Conservation (phyloP, 2,888 invertebrate genomes). For the Dilophus febrilis region DNA sequence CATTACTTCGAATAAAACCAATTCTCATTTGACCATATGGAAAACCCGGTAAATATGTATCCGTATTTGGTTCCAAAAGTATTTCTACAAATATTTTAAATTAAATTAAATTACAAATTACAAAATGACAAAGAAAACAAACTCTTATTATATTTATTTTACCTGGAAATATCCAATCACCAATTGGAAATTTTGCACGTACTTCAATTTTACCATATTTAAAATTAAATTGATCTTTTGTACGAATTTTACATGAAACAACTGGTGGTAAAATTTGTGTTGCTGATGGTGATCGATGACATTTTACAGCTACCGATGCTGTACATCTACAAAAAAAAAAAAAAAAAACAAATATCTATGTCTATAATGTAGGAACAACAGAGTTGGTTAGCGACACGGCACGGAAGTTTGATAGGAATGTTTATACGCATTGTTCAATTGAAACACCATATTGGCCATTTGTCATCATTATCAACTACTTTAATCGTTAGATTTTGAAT, state of each 20-base stretch:
- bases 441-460: background rate
- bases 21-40: conserved; percentile 54
- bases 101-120: background rate
- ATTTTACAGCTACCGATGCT: conserved; percentile 28
- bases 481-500: conserved; percentile 16
- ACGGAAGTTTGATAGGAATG: too few species aligned
- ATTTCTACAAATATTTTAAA: conserved; percentile 33
- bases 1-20: conserved; percentile 50
- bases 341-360: background rate
- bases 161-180: conserved; percentile 68
- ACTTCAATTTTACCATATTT: conserved; percentile 51
- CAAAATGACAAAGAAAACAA: background rate
- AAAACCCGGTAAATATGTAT: conserved; percentile 36
- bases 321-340: conserved; percentile 32
- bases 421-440: too few species aligned
- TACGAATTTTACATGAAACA: conserved; percentile 42
- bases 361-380: background rate
- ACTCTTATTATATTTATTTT: conserved; percentile 8
- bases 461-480: background rate
- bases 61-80: conserved; percentile 43
- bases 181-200: conserved; percentile 52
- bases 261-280: conserved; percentile 49
- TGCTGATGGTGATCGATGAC: conserved; percentile 15
- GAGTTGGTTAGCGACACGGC: too few species aligned
- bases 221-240: conserved; percentile 45